These are phyloP conservation scores for human (Homo sapiens) DNA, from an alignment of 2,113 vertebrate genomes.

Conservation along the genomic window DNA sequence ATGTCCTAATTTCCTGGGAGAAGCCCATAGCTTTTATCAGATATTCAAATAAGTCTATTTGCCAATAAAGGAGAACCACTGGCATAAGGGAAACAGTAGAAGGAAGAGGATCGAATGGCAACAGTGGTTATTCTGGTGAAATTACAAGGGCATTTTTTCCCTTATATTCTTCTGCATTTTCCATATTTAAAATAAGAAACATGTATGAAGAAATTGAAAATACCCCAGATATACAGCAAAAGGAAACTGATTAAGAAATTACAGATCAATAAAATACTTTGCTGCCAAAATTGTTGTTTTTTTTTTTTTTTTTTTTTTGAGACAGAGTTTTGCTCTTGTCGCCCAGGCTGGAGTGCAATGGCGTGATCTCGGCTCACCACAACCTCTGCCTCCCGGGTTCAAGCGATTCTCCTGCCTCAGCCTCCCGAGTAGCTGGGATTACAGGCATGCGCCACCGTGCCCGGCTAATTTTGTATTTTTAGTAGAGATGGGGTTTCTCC, in stretches of 20 bases:
- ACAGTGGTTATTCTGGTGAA: background rate
- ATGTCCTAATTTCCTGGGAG: conserved; percentile 22
- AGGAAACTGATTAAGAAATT: conserved; percentile 1
- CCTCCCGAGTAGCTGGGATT: too few species aligned
- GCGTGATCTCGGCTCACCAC: too few species aligned
- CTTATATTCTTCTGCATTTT: background rate
- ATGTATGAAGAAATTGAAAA: background rate
- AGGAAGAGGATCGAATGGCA: background rate
- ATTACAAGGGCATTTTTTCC: background rate
- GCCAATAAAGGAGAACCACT: background rate
- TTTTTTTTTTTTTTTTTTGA: background rate
- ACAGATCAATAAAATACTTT: conserved; percentile 29
- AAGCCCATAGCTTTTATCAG: background rate
- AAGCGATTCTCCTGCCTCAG: too few species aligned
- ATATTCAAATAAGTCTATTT: background rate
- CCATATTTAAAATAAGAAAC: background rate
- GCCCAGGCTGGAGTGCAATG: too few species aligned
- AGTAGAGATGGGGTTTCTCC: too few species aligned
- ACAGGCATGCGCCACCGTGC: too few species aligned
- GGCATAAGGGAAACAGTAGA: background rate
- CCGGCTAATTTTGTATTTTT: too few species aligned
- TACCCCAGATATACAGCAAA: background rate
- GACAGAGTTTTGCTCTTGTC: too few species aligned
- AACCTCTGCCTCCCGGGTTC: too few species aligned
- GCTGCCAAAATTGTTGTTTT: background rate